phyloP scores from a whole-genome alignment of 1,140 invertebrate species.

The Harpegnathos saltator region DNA sequence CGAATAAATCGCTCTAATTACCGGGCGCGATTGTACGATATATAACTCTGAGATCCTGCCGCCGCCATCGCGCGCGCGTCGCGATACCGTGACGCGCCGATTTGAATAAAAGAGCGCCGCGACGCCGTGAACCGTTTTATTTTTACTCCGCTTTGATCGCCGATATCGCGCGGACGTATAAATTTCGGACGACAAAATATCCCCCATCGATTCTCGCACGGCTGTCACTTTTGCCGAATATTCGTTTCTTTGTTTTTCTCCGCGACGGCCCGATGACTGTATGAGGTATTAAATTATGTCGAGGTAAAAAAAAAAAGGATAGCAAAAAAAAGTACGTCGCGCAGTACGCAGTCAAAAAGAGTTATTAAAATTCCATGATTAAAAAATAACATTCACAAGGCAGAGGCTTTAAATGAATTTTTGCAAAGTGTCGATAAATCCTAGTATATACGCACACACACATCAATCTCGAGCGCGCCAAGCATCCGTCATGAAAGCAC shows the following conservation, averaged over 20 bases:
- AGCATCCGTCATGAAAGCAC: too few relatives aligned
- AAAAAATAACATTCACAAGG: constrained; percentile 10
- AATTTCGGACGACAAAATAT: constrained; percentile 51
- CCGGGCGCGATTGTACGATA: constrained; percentile 38
- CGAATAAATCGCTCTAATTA: constrained; percentile 52
- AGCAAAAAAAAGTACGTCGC: not conserved
- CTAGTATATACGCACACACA: not conserved
- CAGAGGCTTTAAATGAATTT: not conserved
- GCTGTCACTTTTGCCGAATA: constrained; percentile 24
- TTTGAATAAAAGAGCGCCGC: too few relatives aligned
- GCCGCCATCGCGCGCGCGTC: not conserved
- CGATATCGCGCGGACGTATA: constrained; percentile 30
- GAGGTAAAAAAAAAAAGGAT: not conserved
- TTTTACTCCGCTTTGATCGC: not conserved
- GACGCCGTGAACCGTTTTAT: constrained; percentile 29
- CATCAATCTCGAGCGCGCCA: too few relatives aligned
- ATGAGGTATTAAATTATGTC: constrained; percentile 39
- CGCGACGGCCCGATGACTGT: not conserved
- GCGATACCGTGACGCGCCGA: not conserved
- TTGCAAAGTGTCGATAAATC: not conserved
- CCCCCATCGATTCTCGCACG: constrained; percentile 27
- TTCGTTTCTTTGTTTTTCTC: constrained; percentile 51
- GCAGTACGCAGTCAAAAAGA: not conserved
- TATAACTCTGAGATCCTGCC: constrained; percentile 7
- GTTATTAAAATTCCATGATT: constrained; percentile 14